A percentile compares a stretch with the other conserved stretches of the same genome.
Evolutionary conservation across 2,113 vertebrate genomes (phyloP).

Genomic region (Carettochelys insculpta): DNA sequence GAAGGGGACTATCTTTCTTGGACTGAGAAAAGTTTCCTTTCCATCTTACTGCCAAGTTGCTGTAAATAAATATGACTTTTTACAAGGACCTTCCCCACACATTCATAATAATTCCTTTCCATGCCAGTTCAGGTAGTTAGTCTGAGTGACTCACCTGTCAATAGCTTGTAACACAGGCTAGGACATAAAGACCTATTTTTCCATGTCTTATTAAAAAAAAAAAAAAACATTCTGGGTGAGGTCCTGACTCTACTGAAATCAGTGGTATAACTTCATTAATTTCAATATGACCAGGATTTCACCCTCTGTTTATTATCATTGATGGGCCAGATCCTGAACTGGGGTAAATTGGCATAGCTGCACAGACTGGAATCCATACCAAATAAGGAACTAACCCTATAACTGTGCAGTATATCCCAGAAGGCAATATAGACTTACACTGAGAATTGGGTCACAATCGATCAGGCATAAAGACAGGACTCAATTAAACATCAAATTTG

Average conservation of each 20-base stretch:
- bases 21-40: background rate
- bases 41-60: background rate
- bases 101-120: background rate
- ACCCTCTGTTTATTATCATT: background rate
- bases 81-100: background rate
- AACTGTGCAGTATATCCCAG: background rate
- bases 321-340: background rate
- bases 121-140: background rate
- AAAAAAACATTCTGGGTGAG: background rate
- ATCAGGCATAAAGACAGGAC: background rate
- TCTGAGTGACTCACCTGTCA: background rate
- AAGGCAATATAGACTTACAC: accelerated
- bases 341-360: background rate
- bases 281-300: background rate
- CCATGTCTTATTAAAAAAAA: background rate
- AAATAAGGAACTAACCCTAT: background rate
- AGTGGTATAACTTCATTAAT: background rate
- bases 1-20: background rate
- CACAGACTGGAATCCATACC: background rate
- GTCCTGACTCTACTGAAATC: background rate
- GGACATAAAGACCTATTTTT: background rate
- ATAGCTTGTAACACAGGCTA: background rate
- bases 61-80: background rate
- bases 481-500: background rate
- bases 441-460: accelerated